phyloP scores from a whole-genome alignment of 1,140 invertebrate genomes.

The Asbolus verrucosus region DNA sequence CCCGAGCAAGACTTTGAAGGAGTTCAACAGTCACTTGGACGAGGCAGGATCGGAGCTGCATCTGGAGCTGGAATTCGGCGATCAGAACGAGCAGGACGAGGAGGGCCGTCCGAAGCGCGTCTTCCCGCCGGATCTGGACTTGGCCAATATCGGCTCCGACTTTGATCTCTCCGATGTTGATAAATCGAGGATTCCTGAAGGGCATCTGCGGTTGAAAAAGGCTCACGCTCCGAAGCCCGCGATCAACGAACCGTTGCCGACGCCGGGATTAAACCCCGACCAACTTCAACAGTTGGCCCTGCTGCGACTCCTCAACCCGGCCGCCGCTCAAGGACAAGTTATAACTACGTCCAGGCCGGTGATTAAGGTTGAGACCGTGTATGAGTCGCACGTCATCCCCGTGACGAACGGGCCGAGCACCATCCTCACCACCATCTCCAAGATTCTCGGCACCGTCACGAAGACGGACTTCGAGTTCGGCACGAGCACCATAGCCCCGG shows the following conservation, averaged over 20 bases:
- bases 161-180: conserved; percentile 79
- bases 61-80: conserved; percentile 85
- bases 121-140: conserved; percentile 74
- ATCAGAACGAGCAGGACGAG: conserved; percentile 81
- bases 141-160: conserved; percentile 75
- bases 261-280: conserved; percentile 74
- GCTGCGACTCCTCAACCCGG: conserved; percentile 78
- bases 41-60: conserved; percentile 90
- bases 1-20: conserved; percentile 87
- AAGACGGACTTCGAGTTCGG: conserved; percentile 80
- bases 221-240: conserved; percentile 66
- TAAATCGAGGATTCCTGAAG: conserved; percentile 69
- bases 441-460: conserved; percentile 74
- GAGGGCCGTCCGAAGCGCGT: conserved; percentile 71
- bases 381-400: conserved; percentile 84
- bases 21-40: conserved; percentile 87
- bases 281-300: conserved; percentile 81
- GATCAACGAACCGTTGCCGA: conserved; percentile 65
- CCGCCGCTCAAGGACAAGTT: conserved; percentile 73
- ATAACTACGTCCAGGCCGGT: conserved; percentile 83
- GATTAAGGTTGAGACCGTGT: conserved; percentile 80
- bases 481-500: conserved; percentile 75
- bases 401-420: conserved; percentile 80
- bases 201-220: conserved; percentile 71
- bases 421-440: conserved; percentile 79